A percentile compares a stretch with the other conserved stretches of the same genome.
Conservation (phyloP, 2,888 invertebrate genomes). For the Drosophila paracracens region DNA sequence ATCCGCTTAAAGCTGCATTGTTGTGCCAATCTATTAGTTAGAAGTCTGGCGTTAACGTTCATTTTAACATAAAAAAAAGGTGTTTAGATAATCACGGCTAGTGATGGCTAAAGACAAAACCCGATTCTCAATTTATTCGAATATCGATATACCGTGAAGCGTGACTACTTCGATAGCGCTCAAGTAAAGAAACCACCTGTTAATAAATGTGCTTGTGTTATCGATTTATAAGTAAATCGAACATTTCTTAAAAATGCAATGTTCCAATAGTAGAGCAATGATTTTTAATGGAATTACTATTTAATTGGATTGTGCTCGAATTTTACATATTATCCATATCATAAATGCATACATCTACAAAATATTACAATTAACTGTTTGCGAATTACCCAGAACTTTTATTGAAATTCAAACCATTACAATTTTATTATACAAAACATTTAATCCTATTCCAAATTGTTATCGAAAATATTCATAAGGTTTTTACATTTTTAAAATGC, state of each 20-base stretch:
- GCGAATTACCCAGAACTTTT: background rate
- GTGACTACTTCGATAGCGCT: background rate
- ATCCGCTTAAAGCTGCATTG: constrained; percentile 59
- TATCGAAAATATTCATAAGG: too few species aligned
- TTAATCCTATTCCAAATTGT: background rate
- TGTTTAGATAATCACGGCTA: constrained; percentile 69
- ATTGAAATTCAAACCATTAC: background rate
- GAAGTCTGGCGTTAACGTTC: constrained; percentile 54
- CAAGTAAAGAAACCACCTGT: constrained; percentile 7
- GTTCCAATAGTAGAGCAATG: background rate
- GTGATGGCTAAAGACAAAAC: constrained; percentile 10
- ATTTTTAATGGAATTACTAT: background rate
- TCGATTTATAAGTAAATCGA: background rate
- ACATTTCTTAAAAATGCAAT: background rate
- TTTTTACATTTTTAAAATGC: background rate
- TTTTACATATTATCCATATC: background rate
- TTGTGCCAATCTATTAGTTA: constrained; percentile 47
- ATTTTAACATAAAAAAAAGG: constrained; percentile 56
- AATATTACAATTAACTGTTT: background rate
- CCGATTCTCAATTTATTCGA: background rate
- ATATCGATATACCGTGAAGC: constrained; percentile 8
- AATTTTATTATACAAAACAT: constrained; percentile 1
- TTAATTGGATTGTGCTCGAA: background rate
- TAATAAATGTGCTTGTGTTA: constrained; percentile 3
- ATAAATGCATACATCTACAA: background rate